Evolutionary conservation across 2,113 vertebrate genomes (phyloP), one percentile per base, ranked within the genome.

Genomic region (Leucopternis melanops): DNA sequence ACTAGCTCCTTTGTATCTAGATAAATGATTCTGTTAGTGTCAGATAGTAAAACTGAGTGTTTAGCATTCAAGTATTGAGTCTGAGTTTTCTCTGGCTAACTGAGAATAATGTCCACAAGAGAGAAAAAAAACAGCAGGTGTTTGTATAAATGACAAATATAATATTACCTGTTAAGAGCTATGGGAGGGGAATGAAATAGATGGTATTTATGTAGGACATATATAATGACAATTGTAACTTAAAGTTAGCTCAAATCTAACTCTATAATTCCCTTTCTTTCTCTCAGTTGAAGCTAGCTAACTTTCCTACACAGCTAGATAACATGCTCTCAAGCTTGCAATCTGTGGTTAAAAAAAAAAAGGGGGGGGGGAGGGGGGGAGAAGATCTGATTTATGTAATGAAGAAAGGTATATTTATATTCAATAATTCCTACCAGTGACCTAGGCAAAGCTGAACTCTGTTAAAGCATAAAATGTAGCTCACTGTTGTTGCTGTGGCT

Each of bases 361-460:
- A n/a, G n/a, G n/a, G n/a, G n/a, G 4, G 3, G 2, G 6, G 15
- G 34, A 25, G 22, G 4, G 3, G 2, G 6, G 15, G 34, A 36
- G 12, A 52, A 45, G 4, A 73, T 34, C 22, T 63, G 31, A 65
- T 74, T 34, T 78, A 10, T 62, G 10, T 36, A 23, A 54, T 55
- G 19, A 81, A 57, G 13, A 72, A 83, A 88, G 5, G 2, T 61
- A 5, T 54, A 21, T 81, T 81, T 86, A 10, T n/a, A 67, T 66
- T 74, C 29, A 73, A 4, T 26, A 73, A 45, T 25, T 50, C 15
- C 74, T 70, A 26, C 14, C 14, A 59, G 23, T 57, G 20, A 65
- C 58, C 11, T 19, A 52, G 36, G 19, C 8, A 69, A 90, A 88
- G 13, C 3, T 49, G 27, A 82, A 38, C 11, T 54, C 13, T 31